Evolutionary conservation across 2,888 invertebrate species (phyloP).

Genomic region (Gryllus longicercus): DNA sequence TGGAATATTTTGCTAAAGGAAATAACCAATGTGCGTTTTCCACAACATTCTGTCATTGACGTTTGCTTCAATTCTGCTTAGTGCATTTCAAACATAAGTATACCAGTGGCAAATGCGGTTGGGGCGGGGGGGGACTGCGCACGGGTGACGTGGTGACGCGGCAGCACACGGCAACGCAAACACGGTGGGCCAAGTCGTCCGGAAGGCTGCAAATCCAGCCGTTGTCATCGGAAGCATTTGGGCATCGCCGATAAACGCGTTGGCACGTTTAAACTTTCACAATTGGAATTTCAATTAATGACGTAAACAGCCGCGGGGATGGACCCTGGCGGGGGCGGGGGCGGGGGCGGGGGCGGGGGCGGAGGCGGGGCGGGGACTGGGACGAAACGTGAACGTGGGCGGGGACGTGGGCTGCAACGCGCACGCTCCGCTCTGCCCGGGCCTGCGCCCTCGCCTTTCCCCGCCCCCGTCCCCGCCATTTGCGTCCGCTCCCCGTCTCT

Average conservation of each 20-base stretch:
- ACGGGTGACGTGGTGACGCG: too few relatives aligned
- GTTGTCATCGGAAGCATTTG: neutral
- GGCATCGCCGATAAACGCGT: neutral
- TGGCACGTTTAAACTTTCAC: constrained; percentile 2
- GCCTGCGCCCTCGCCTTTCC: neutral
- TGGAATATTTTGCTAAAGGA: too few relatives aligned
- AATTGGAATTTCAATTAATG: constrained; percentile 17
- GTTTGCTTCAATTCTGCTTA: too few relatives aligned
- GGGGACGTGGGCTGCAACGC: neutral
- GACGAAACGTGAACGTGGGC: neutral
- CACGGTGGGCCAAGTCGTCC: neutral
- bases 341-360: neutral
- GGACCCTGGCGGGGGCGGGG: neutral
- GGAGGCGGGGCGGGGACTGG: neutral
- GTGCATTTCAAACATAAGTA: too few relatives aligned
- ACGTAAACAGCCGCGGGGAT: neutral
- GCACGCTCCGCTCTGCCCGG: neutral
- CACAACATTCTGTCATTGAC: too few relatives aligned
- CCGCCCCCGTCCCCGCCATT: neutral
- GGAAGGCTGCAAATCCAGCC: neutral
- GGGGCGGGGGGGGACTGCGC: too few relatives aligned
- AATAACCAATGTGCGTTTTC: too few relatives aligned
- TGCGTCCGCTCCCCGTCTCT: neutral
- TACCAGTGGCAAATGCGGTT: too few relatives aligned
- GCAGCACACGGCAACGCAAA: too few relatives aligned